Percentiles rank a stretch among this genome's conserved stretches.
Evolutionary conservation across 2,113 vertebrate genomes (phyloP).

Genomic region (Theristicus caerulescens): DNA sequence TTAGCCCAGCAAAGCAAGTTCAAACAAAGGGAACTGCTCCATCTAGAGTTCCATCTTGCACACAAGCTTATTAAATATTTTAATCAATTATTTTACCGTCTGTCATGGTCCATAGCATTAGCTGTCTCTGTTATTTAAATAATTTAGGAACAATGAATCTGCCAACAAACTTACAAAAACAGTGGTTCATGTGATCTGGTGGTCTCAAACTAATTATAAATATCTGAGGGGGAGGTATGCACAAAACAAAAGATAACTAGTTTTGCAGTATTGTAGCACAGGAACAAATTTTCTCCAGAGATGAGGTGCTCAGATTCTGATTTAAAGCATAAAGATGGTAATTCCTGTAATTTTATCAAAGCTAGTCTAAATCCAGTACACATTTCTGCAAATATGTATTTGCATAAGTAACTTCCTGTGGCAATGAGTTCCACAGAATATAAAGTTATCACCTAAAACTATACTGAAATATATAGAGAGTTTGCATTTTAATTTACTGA

Average conservation of each 20-base stretch:
- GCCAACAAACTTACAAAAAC: neutral
- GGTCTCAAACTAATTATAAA: neutral
- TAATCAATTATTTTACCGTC: neutral
- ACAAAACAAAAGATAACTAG: neutral
- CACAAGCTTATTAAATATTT: conserved; percentile 42
- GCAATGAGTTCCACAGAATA: neutral
- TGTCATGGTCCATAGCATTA: neutral
- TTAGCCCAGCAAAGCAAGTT: conserved; percentile 17
- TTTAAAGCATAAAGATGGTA: neutral
- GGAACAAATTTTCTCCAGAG: neutral
- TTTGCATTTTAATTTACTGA: neutral
- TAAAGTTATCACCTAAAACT: neutral
- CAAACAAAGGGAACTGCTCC: conserved; percentile 73
- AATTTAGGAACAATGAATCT: neutral
- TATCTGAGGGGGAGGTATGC: neutral
- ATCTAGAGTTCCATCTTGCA: conserved; percentile 72
- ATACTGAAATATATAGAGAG: neutral
- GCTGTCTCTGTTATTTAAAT: neutral
- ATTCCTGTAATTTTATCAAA: neutral
- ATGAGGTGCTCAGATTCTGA: neutral
- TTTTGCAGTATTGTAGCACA: neutral
- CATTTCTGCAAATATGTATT: neutral
- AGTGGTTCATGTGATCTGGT: neutral
- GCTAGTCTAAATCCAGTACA: neutral
- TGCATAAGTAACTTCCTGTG: neutral